Conservation (phyloP, 2,888 invertebrate species). For the Auanema sp. region DNA sequence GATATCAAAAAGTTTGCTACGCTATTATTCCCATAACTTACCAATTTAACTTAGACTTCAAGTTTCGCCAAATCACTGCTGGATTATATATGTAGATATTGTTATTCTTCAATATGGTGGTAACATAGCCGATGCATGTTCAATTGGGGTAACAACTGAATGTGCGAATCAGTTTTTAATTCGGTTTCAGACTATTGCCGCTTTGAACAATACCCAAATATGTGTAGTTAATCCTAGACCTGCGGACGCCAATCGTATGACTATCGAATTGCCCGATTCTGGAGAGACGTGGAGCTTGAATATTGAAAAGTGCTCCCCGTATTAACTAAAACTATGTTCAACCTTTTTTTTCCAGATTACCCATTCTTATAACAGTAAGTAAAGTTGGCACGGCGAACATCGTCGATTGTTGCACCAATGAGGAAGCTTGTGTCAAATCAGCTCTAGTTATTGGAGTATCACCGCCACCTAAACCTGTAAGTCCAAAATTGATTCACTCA, state of each 20-base stretch:
- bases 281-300: conserved; percentile 48
- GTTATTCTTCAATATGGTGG: conserved; percentile 87
- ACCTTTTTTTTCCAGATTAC: conserved; percentile 32
- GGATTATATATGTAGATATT: conserved; percentile 52
- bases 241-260: conserved; percentile 50
- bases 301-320: conserved; percentile 16
- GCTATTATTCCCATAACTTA: too few relatives aligned
- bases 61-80: conserved; percentile 46
- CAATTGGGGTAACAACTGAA: conserved; percentile 72
- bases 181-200: conserved; percentile 27
- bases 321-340: background rate
- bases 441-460: conserved; percentile 47
- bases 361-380: conserved; percentile 47
- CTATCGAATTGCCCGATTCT: conserved; percentile 44
- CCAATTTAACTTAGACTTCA: too few relatives aligned
- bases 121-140: conserved; percentile 90
- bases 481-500: background rate
- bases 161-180: background rate
- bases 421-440: conserved; percentile 51
- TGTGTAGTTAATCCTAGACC: conserved; percentile 44
- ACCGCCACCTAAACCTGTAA: conserved; percentile 1
- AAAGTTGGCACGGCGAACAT: conserved; percentile 53
- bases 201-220: conserved; percentile 49
- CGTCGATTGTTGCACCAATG: conserved; percentile 49
- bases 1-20: conserved; percentile 47